Conservation (phyloP, 2,113 vertebrate species). For the Cebidichthys violaceus region DNA sequence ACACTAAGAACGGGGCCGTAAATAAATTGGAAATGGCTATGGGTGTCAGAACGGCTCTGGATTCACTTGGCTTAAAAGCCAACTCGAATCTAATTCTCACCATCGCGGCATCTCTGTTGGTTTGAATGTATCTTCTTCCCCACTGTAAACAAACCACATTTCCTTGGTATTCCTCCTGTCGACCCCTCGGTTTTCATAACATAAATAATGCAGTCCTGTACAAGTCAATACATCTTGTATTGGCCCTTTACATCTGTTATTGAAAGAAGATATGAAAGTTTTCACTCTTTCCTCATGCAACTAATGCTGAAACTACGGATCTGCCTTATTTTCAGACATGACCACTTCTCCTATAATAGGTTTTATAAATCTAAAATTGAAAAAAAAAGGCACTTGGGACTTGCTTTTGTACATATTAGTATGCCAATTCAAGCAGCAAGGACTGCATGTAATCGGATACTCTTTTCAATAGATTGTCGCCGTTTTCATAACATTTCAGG, state of each 20-base stretch:
- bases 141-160: constrained; percentile 33
- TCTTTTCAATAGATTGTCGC: not conserved
- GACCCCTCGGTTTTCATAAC: not conserved
- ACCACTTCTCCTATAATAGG: not conserved
- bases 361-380: not conserved
- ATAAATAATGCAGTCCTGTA: constrained; percentile 31
- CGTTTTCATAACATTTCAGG: not conserved
- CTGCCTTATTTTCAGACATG: not conserved
- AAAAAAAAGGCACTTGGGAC: not conserved
- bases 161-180: constrained; percentile 2
- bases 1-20: constrained; percentile 21
- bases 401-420: not conserved
- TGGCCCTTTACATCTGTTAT: constrained; percentile 6
- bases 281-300: not conserved
- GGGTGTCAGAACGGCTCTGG: constrained; percentile 38
- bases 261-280: not conserved
- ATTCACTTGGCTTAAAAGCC: constrained; percentile 32
- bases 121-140: constrained; percentile 7
- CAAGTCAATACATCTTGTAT: constrained; percentile 19
- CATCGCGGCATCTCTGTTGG: not conserved
- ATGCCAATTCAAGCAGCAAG: not conserved
- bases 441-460: not conserved
- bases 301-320: not conserved
- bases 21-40: constrained; percentile 44
- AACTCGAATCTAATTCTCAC: constrained; percentile 34